These are phyloP conservation scores for Troilus luridus DNA, from an alignment of 2,888 invertebrate genomes.

Conservation along the genomic window DNA sequence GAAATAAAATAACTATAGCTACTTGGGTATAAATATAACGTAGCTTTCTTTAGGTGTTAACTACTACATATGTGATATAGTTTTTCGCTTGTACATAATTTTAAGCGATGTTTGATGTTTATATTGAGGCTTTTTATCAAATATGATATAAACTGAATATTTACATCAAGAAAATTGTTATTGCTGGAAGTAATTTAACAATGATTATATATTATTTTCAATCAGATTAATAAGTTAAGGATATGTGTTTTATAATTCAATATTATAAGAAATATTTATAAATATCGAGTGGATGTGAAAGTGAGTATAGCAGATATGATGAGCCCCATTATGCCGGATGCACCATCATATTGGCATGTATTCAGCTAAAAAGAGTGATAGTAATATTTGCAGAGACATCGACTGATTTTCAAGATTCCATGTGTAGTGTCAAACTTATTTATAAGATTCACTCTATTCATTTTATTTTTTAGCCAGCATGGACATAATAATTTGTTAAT, in stretches of 20 bases:
- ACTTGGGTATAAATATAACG: slow-evolving; percentile 57
- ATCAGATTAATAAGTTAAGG: slow-evolving; percentile 63
- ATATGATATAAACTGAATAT: slow-evolving; percentile 56
- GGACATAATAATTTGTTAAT: slow-evolving; percentile 59
- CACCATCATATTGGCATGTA: slow-evolving; percentile 47
- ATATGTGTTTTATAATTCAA: slow-evolving; percentile 63
- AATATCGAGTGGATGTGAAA: slow-evolving; percentile 48
- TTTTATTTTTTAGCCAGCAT: slow-evolving; percentile 59
- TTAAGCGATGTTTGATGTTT: slow-evolving; percentile 63
- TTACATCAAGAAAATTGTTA: slow-evolving; percentile 59
- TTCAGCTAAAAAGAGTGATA: slow-evolving; percentile 54
- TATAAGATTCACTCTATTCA: slow-evolving; percentile 58
- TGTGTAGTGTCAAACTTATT: slow-evolving; percentile 63
- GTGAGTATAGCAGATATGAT: slow-evolving; percentile 50
- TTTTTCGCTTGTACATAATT: slow-evolving; percentile 63
- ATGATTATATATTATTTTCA: slow-evolving; percentile 63
- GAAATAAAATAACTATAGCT: slow-evolving; percentile 49
- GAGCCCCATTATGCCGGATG: slow-evolving; percentile 53
- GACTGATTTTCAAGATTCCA: slow-evolving; percentile 64
- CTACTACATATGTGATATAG: slow-evolving; percentile 64
- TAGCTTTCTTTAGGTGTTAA: slow-evolving; percentile 64
- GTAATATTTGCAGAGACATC: slow-evolving; percentile 61
- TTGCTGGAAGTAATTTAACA: slow-evolving; percentile 60
- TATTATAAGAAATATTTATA: slow-evolving; percentile 58
- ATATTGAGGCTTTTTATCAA: slow-evolving; percentile 61